These are phyloP conservation scores for Amazonetta brasiliensis DNA, from an alignment of 2,797 vertebrate genomes.

Conservation along the genomic window DNA sequence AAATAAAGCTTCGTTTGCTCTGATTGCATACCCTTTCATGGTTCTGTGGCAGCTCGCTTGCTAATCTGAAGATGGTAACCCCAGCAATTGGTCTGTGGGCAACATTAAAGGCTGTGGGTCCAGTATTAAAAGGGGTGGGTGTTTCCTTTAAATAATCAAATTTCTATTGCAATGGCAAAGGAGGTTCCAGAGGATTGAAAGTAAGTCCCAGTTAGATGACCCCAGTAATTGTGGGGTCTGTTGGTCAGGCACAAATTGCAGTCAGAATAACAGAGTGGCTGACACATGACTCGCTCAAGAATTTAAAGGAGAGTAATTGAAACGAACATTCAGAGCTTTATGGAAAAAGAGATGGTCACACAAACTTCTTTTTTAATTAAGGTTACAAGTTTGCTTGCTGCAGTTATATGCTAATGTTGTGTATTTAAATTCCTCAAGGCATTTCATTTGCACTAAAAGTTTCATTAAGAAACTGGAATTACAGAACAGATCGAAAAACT, in stretches of 20 bases:
- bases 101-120: not conserved
- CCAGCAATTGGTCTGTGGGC: not conserved
- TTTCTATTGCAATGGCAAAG: not conserved
- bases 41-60: not conserved
- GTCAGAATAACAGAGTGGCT: not conserved
- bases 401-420: not conserved
- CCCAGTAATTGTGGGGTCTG: not conserved
- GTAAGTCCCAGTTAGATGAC: not conserved
- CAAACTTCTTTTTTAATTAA: not conserved
- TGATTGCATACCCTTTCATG: not conserved
- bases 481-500: not conserved
- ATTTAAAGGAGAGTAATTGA: not conserved
- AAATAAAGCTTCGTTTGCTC: not conserved
- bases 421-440: not conserved
- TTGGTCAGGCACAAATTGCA: not conserved
- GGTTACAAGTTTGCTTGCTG: not conserved
- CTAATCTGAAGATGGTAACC: not conserved
- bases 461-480: not conserved
- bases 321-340: not conserved
- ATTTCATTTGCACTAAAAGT: not conserved
- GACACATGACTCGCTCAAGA: not conserved
- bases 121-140: not conserved
- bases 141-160: not conserved
- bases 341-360: not conserved
- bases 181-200: not conserved